Conservation (phyloP, 2,113 vertebrate species). For the Onychostruthus taczanowskii region DNA sequence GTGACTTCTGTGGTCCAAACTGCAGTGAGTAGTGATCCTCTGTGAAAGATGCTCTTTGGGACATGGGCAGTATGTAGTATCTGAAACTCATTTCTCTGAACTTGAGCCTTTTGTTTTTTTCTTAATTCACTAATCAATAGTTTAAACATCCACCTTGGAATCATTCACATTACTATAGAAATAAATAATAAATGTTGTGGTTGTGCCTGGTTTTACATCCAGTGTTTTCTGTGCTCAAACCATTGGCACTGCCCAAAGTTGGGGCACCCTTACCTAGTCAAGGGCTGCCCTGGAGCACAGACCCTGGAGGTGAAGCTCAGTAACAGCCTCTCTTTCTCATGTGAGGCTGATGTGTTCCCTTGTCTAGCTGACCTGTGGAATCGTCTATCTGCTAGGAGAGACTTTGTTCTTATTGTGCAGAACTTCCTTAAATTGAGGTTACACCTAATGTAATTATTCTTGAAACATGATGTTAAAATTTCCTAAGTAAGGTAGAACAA, state of each 20-base stretch:
- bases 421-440: slow-evolving; percentile 25
- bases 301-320: not conserved
- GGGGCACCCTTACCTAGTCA: no score
- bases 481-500: slow-evolving; percentile 58
- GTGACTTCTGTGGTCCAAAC: not conserved
- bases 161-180: not conserved
- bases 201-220: not conserved
- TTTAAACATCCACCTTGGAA: not conserved
- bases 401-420: slow-evolving; percentile 15
- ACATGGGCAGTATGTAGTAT: accelerated
- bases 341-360: not conserved
- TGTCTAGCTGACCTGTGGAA: not conserved
- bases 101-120: not conserved
- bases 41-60: not conserved
- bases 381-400: not conserved
- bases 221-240: not conserved
- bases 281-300: not conserved
- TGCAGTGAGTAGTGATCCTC: not conserved
- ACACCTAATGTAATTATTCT: slow-evolving; percentile 13
- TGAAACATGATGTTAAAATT: not conserved
- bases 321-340: not conserved
- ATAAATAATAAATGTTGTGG: not conserved
- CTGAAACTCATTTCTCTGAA: not conserved
- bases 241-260: not conserved
- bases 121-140: not conserved